phyloP scores from a whole-genome alignment of 1,140 invertebrate species.

The Neuroterus valhalla region DNA sequence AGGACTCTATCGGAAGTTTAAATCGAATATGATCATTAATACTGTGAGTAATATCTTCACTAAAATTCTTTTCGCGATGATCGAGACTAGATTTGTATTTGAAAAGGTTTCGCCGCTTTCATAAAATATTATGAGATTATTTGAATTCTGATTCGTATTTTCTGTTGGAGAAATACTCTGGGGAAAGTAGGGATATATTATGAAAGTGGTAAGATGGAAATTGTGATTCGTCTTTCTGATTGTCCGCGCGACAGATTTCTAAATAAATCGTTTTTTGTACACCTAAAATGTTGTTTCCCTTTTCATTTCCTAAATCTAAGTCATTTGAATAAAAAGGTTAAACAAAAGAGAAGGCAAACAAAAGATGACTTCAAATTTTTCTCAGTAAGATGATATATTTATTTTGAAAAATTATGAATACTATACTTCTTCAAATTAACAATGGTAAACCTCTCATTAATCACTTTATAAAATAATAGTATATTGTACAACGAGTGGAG shows the following conservation, averaged over 20 bases:
- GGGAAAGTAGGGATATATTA: neutral
- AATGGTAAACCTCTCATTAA: no score
- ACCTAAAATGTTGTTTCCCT: constrained; percentile 38
- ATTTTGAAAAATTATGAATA: no score
- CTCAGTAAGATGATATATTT: no score
- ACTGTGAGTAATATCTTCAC: neutral
- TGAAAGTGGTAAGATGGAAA: no score
- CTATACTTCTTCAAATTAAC: no score
- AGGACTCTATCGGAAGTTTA: no score
- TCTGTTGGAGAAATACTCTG: neutral
- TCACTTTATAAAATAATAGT: no score
- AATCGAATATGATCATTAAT: neutral
- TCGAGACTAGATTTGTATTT: neutral
- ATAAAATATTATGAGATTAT: neutral
- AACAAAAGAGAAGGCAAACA: no score
- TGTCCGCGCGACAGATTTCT: constrained; percentile 42
- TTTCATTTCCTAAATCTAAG: neutral
- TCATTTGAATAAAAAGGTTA: constrained; percentile 4
- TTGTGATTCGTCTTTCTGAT: constrained; percentile 35
- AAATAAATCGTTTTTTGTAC: constrained; percentile 55
- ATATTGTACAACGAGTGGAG: no score
- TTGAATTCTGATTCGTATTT: neutral
- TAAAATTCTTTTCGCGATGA: neutral
- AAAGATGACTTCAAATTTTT: no score
- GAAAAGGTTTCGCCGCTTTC: neutral